Evolutionary conservation across 2,888 invertebrate species (phyloP), one percentile per base, ranked within the genome.

Genomic region (Gryllus longicercus): DNA sequence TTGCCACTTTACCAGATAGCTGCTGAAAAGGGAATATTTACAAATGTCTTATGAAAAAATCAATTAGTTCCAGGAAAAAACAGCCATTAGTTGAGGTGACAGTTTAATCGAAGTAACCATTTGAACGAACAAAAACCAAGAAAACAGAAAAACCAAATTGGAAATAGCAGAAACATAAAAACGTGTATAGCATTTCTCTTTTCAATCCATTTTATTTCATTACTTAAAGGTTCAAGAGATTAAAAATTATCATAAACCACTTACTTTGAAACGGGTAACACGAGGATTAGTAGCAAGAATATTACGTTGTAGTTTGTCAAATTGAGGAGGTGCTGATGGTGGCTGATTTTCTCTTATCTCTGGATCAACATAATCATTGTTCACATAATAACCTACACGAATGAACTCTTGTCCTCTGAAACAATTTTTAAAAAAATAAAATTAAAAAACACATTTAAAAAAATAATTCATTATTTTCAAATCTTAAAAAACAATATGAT

Each of bases 341-440:
- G 90, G 90, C 50, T 80, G 80, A 83, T 88, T 89, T 84, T 90
- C 90, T 83, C 86, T 87, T 81, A 90, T 84, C 84, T 90, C 90
- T 75, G 88, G 87, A 80, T 90, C 89, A 12, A 84, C 85, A 84
- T 91, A 91, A 83, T 90, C 90, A 84, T 90, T 90, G 82, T 90
- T 89, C 18, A 91, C 90, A 85, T 90, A 91, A 84, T 91, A 91
- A 38, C 90, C 91, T 75, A 91, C 89, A 80, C 90, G 86, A 79
- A 91, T 88, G 84, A 91, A 91, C 84, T 90, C 89, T 87, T 85
- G 89, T 50, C 86, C 85, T 81, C 86, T 84, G 84, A 89, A 90
- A 2, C 88, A 88, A 50, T 25, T 74, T 14, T 74, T 11, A 2
- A 12, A n/a, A 23, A 14, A 49, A 14, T 50, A 10, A 50, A 1